A percentile compares a stretch with the other conserved stretches of the same genome.
Conservation (phyloP, 2,888 invertebrate species). For the Drosophila quinaria region DNA sequence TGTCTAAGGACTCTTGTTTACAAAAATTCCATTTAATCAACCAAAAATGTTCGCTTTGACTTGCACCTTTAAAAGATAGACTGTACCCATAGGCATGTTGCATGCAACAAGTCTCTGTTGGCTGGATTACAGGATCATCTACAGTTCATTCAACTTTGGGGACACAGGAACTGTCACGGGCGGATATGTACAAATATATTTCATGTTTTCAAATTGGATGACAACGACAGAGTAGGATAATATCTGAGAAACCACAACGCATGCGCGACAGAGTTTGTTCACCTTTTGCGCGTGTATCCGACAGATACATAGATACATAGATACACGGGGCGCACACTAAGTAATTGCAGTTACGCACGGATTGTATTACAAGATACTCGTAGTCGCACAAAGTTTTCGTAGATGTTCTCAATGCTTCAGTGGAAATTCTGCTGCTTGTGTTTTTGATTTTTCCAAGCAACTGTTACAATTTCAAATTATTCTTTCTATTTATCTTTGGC, state of each 20-base stretch:
- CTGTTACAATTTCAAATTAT: constrained; percentile 70
- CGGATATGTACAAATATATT: constrained; percentile 70
- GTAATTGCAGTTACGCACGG: constrained; percentile 78
- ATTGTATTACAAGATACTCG: constrained; percentile 70
- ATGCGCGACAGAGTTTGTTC: constrained; percentile 75
- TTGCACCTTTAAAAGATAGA: constrained; percentile 11
- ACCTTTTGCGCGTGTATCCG: constrained; percentile 54
- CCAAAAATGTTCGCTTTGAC: not conserved
- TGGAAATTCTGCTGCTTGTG: constrained; percentile 30
- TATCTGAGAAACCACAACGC: constrained; percentile 43
- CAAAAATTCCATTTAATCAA: not conserved
- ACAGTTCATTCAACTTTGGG: constrained; percentile 70
- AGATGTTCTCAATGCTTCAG: constrained; percentile 42
- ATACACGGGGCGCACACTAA: constrained; percentile 52
- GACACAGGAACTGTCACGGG: constrained; percentile 21
- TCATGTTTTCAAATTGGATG: constrained; percentile 75
- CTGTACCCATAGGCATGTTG: constrained; percentile 38
- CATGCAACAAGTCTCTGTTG: constrained; percentile 61
- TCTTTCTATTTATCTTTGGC: constrained; percentile 69
- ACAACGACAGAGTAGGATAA: constrained; percentile 58
- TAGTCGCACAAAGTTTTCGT: constrained; percentile 23
- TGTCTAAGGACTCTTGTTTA: constrained; percentile 6
- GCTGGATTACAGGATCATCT: constrained; percentile 48
- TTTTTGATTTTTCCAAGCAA: constrained; percentile 74
- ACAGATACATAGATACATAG: constrained; percentile 35